These are phyloP conservation scores for Stramonita haemastoma DNA, from an alignment of 2,888 invertebrate species.

Conservation along the genomic window DNA sequence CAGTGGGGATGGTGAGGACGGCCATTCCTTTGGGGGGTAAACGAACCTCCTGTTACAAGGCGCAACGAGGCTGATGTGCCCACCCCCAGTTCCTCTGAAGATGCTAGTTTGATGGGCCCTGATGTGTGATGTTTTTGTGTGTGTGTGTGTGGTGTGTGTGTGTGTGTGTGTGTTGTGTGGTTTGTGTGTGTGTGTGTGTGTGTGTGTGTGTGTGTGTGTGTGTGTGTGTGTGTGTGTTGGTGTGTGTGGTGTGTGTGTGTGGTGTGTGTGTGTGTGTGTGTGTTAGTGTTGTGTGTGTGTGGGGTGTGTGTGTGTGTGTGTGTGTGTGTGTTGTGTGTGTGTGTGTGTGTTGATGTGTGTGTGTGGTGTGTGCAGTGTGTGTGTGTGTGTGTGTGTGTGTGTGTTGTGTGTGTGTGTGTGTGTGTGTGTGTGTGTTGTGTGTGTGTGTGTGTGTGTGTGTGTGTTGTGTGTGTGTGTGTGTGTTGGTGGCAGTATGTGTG, in stretches of 20 bases:
- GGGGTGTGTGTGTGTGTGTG: not conserved
- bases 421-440: too few species aligned
- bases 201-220: not conserved
- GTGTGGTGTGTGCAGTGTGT: not conserved
- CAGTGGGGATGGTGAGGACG: not conserved
- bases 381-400: too few species aligned
- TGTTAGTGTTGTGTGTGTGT: not conserved
- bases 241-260: not conserved
- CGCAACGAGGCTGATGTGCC: not conserved
- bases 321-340: conserved; percentile 1
- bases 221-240: too few species aligned
- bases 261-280: not conserved
- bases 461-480: too few species aligned
- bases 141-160: not conserved
- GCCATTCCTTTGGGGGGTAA: not conserved
- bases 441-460: too few species aligned
- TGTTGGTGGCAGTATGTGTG: too few species aligned
- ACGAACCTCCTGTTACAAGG: not conserved
- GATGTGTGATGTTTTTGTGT: conserved; percentile 1
- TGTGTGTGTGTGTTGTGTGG: not conserved
- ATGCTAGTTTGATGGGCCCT: conserved; percentile 24
- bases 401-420: too few species aligned
- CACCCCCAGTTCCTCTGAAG: conserved; percentile 15
- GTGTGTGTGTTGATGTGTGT: not conserved
- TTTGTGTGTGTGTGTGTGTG: not conserved